Conservation (phyloP, 2,113 vertebrate species). For the Mus pahari region DNA sequence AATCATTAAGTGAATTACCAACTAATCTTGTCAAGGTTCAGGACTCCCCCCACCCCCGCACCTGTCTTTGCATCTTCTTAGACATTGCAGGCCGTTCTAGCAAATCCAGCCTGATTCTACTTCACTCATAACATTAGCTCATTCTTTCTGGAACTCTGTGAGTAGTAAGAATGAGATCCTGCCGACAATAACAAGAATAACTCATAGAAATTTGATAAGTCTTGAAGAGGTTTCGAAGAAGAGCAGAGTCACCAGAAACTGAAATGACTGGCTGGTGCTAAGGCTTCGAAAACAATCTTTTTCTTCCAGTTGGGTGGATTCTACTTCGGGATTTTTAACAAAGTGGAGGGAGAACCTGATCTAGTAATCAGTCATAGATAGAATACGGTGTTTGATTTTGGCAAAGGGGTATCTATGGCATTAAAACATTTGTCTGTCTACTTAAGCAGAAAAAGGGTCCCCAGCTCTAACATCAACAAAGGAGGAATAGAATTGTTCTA, state of each 20-base stretch:
- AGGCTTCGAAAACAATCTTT: background rate
- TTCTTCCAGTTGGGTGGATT: background rate
- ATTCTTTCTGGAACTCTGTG: background rate
- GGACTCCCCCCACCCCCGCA: background rate
- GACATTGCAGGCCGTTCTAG: conserved; percentile 18
- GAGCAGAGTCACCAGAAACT: conserved; percentile 23
- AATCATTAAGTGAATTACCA: conserved; percentile 67
- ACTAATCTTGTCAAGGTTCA: conserved; percentile 43
- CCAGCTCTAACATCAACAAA: background rate
- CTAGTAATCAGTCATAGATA: background rate
- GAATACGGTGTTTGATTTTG: background rate
- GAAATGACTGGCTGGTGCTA: background rate
- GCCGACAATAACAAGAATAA: conserved; percentile 52
- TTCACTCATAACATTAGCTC: background rate
- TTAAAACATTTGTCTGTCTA: conserved; percentile 9
- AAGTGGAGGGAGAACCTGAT: conserved; percentile 21
- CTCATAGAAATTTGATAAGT: conserved; percentile 10
- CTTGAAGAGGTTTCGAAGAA: background rate
- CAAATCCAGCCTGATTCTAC: conserved; percentile 39
- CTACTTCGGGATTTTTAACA: conserved; percentile 31
- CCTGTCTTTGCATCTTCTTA: conserved; percentile 9
- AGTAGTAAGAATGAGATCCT: background rate
- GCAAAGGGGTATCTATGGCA: background rate
- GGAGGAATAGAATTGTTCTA: background rate
- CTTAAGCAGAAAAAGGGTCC: background rate